Evolutionary conservation across 2,113 vertebrate genomes (phyloP).

Genomic region (Oophaga pumilio): DNA sequence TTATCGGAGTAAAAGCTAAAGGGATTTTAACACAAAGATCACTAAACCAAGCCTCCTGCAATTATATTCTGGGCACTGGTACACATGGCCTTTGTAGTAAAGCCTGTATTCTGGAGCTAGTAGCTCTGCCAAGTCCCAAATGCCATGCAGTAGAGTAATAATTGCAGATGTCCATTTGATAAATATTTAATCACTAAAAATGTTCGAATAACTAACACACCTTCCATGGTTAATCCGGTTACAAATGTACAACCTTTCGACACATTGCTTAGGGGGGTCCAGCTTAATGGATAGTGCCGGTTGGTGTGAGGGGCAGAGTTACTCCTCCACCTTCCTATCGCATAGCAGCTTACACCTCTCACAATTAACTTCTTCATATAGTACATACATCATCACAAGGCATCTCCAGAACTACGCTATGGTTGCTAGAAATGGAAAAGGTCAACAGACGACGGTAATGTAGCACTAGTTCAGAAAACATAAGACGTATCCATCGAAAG

Average conservation of each 20-base stretch:
- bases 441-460: background rate
- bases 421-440: background rate
- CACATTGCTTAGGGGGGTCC: background rate
- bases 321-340: too few relatives aligned
- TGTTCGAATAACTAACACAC: background rate
- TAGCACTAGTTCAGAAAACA: background rate
- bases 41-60: constrained; percentile 7
- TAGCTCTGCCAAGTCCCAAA: background rate
- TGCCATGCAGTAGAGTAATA: background rate
- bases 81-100: constrained; percentile 5
- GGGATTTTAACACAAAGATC: background rate
- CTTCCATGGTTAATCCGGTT: background rate
- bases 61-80: constrained; percentile 40
- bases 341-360: too few relatives aligned
- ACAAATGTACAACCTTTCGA: background rate
- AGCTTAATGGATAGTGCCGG: background rate
- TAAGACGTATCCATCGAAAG: background rate
- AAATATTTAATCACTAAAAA: constrained; percentile 1
- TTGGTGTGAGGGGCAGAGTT: too few relatives aligned
- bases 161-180: constrained; percentile 16
- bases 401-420: background rate
- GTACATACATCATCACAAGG: background rate
- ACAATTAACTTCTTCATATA: background rate
- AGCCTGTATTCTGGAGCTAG: background rate
- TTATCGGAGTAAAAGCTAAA: background rate